These are phyloP conservation scores for Dynastes tityus DNA, from an alignment of 2,888 invertebrate species.

Conservation along the genomic window DNA sequence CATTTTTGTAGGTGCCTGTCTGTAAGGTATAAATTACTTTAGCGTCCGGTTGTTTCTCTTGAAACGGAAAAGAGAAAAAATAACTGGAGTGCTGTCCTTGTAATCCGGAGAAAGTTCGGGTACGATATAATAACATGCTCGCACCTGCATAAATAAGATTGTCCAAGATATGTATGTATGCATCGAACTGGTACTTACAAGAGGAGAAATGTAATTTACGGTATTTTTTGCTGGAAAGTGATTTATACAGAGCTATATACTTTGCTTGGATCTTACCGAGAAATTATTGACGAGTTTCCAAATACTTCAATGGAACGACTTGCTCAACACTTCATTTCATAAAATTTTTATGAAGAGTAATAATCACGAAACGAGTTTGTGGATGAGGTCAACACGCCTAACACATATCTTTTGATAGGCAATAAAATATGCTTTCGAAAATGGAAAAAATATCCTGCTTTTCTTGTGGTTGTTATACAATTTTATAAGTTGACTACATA, in stretches of 20 bases:
- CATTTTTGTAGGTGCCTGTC: neutral
- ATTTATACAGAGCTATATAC: neutral
- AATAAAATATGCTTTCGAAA: neutral
- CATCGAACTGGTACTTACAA: neutral
- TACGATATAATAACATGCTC: slow-evolving; percentile 6
- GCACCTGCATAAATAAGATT: slow-evolving; percentile 38
- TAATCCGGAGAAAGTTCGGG: slow-evolving; percentile 27
- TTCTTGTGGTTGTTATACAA: no score
- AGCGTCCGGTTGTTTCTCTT: neutral
- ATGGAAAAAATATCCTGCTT: neutral
- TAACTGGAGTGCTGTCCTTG: slow-evolving; percentile 3
- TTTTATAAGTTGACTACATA: no score
- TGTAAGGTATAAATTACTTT: no score
- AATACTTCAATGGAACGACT: no score
- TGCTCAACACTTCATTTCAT: no score
- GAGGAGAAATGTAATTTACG: slow-evolving; percentile 8
- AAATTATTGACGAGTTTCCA: no score
- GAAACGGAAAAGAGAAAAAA: neutral
- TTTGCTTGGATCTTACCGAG: neutral
- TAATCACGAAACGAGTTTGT: neutral
- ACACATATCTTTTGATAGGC: neutral
- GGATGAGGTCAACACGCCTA: neutral
- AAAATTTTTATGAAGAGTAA: neutral
- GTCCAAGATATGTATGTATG: neutral
- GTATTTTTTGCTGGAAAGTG: slow-evolving; percentile 13